These are phyloP conservation scores for Pararge aegeria DNA, from an alignment of 1,140 invertebrate species.

Conservation along the genomic window DNA sequence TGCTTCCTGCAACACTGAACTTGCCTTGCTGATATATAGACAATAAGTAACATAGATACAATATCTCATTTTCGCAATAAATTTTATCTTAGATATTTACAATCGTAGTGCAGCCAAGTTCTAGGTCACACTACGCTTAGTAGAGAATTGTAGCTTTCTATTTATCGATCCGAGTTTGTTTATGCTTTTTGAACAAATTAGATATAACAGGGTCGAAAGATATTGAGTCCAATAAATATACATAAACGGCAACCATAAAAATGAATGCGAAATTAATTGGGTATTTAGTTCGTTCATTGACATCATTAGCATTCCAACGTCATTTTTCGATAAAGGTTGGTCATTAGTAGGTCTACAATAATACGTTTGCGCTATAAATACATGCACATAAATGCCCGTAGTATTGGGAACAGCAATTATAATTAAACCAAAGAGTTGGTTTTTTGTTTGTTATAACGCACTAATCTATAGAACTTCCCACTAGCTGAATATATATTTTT, in stretches of 20 bases:
- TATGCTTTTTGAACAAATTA: too few species aligned
- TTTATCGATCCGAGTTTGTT: too few species aligned
- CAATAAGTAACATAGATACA: constrained; percentile 3
- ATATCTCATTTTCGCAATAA: constrained; percentile 4
- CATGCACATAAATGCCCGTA: too few species aligned
- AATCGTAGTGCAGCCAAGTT: too few species aligned
- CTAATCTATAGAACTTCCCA: too few species aligned
- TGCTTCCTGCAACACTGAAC: constrained; percentile 47
- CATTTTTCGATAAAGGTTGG: constrained; percentile 8
- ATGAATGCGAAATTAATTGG: constrained; percentile 24
- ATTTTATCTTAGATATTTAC: neutral
- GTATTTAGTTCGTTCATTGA: constrained; percentile 15
- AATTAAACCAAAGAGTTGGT: too few species aligned
- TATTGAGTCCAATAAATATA: constrained; percentile 19
- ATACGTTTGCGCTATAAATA: constrained; percentile 11
- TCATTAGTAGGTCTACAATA: constrained; percentile 20
- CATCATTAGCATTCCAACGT: constrained; percentile 16
- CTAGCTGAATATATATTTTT: too few species aligned
- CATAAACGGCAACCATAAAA: constrained; percentile 18
- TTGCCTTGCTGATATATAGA: constrained; percentile 21
- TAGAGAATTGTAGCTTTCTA: too few species aligned
- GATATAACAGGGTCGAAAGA: constrained; percentile 6
- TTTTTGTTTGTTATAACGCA: too few species aligned
- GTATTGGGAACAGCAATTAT: too few species aligned
- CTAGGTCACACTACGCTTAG: too few species aligned